Conservation (phyloP, 2,888 invertebrate species). For the Agriotes lineatus region DNA sequence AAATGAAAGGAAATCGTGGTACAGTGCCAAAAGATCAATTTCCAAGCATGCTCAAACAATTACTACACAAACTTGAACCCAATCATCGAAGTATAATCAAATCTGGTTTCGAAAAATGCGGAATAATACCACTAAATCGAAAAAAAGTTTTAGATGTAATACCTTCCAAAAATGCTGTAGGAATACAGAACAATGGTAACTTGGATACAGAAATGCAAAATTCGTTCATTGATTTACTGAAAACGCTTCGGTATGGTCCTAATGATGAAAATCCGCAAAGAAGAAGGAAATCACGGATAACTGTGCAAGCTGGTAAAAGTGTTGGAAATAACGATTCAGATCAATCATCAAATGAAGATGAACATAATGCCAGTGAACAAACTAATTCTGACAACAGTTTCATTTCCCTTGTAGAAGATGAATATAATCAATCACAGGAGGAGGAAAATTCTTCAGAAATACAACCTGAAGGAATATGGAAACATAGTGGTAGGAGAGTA, state of each 20-base stretch:
- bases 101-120: constrained; percentile 46
- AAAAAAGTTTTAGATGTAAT: constrained; percentile 29
- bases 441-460: neutral
- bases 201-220: neutral
- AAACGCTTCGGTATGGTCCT: neutral
- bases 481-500: neutral
- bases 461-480: neutral
- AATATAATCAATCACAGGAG: neutral
- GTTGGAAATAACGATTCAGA: neutral
- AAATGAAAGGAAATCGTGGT: constrained; percentile 42
- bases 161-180: neutral
- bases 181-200: neutral
- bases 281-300: neutral
- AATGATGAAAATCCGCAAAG: neutral
- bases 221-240: neutral
- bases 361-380: neutral
- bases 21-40: constrained; percentile 48
- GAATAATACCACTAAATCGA: constrained; percentile 44
- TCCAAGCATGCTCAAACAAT: constrained; percentile 45
- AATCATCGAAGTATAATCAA: constrained; percentile 35
- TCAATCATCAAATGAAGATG: neutral
- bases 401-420: neutral
- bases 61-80: constrained; percentile 33
- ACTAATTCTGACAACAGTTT: neutral
- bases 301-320: neutral